Percentiles rank a stretch among this genome's conserved stretches.
phyloP scores from a whole-genome alignment of 2,888 invertebrate species.

The Chaetogeoica ovagalla region DNA sequence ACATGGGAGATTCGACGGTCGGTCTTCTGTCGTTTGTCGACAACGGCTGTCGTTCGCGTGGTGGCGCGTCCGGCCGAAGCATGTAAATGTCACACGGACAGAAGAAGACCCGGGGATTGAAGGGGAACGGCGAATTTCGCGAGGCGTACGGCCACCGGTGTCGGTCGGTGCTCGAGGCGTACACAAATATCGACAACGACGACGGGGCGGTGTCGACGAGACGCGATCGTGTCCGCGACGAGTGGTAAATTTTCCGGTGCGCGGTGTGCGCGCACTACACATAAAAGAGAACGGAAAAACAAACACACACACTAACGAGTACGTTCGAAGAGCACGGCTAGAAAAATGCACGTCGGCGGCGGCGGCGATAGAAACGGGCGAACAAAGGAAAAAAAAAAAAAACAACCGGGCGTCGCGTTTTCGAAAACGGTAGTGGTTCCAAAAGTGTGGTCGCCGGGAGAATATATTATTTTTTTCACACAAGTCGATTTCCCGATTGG shows the following conservation, averaged over 20 bases:
- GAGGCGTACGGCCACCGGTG: background rate
- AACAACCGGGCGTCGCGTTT: conserved; percentile 47
- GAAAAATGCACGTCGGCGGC: too few species aligned
- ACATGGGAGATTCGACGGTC: conserved; percentile 1
- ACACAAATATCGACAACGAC: background rate
- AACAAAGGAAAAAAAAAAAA: conserved; percentile 51
- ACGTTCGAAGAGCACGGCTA: too few species aligned
- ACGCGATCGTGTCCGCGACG: too few species aligned
- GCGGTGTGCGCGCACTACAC: too few species aligned
- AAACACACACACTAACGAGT: too few species aligned
- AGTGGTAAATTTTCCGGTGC: too few species aligned
- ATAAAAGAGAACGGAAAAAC: too few species aligned
- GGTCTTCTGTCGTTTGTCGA: background rate
- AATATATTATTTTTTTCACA: background rate
- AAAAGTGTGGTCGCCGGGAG: conserved; percentile 36
- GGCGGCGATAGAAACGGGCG: background rate
- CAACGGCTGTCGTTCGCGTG: too few species aligned
- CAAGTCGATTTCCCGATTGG: background rate
- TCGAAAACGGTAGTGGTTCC: conserved; percentile 53
- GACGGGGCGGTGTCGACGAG: background rate
- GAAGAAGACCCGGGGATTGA: too few species aligned
- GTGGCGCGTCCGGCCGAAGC: too few species aligned
- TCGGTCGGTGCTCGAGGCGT: background rate
- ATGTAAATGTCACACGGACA: too few species aligned
- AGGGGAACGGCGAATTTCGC: too few species aligned